phyloP scores from a whole-genome alignment of 2,797 vertebrate species.

The Pangasius macronema region DNA sequence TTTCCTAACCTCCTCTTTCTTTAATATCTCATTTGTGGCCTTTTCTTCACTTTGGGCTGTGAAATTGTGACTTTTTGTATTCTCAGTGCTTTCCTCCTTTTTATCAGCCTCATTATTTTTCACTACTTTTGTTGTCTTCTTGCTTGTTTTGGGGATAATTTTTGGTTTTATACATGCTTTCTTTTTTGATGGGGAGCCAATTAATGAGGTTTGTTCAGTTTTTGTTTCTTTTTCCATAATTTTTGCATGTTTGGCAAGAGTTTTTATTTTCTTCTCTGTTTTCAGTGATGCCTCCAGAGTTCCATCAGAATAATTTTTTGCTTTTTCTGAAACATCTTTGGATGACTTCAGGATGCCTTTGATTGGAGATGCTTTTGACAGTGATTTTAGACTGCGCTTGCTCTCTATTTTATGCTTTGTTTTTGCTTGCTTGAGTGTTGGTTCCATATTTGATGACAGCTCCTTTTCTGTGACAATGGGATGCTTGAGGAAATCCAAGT shows the following conservation, averaged over 20 bases:
- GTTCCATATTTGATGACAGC: too few relatives aligned
- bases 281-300: constrained; percentile 81
- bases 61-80: constrained; percentile 19
- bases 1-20: constrained; percentile 84
- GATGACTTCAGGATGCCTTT: too few relatives aligned
- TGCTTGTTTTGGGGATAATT: constrained; percentile 81
- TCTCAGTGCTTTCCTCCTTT: too few relatives aligned
- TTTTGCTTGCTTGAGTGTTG: too few relatives aligned
- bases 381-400: too few relatives aligned
- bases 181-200: constrained; percentile 83
- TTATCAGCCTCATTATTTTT: constrained; percentile 73
- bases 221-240: constrained; percentile 77
- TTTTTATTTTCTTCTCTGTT: constrained; percentile 88
- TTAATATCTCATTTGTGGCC: constrained; percentile 68
- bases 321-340: too few relatives aligned
- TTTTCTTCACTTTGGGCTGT: constrained; percentile 79
- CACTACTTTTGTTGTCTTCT: constrained; percentile 80
- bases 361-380: too few relatives aligned
- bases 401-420: too few relatives aligned
- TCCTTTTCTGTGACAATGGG: too few relatives aligned
- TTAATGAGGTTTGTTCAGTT: constrained; percentile 76
- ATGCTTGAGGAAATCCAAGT: too few relatives aligned
- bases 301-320: constrained; percentile 50
- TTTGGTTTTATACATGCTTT: constrained; percentile 83
- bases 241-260: constrained; percentile 80